A percentile compares a stretch with the other conserved stretches of the same genome.
phyloP scores from a whole-genome alignment of 2,113 vertebrate species.

The Salvelinus sp. region DNA sequence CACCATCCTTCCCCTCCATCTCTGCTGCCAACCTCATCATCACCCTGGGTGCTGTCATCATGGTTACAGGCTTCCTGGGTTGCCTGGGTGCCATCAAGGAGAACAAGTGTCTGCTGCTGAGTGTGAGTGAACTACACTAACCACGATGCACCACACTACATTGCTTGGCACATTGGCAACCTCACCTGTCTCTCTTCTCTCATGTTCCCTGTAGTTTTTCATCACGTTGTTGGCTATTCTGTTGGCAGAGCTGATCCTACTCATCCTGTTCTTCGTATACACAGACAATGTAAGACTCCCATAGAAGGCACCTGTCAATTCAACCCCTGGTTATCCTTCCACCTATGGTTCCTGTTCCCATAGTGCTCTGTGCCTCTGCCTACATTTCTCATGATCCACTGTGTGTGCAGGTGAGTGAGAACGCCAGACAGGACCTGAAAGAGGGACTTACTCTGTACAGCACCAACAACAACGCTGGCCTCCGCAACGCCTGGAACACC shows the following conservation, averaged over 20 bases:
- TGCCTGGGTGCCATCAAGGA: constrained; percentile 98
- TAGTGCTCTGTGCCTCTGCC: background rate
- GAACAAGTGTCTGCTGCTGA: constrained; percentile 97
- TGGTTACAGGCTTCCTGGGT: constrained; percentile 96
- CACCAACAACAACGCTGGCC: constrained; percentile 89
- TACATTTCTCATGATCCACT: constrained; percentile 2
- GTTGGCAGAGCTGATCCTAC: constrained; percentile 89
- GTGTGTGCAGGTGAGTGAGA: constrained; percentile 85
- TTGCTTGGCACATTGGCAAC: too few relatives aligned
- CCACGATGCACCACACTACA: constrained; percentile 10
- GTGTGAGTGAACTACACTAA: constrained; percentile 77
- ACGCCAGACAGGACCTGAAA: constrained; percentile 87
- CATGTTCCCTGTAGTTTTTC: constrained; percentile 84
- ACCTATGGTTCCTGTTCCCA: background rate
- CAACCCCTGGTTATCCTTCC: background rate
- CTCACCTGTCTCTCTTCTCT: constrained; percentile 11
- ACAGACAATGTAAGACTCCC: constrained; percentile 85
- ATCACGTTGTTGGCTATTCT: constrained; percentile 91
- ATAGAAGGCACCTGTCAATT: background rate
- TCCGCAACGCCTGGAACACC: constrained; percentile 94
- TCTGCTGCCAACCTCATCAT: constrained; percentile 97
- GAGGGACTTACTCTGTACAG: constrained; percentile 90
- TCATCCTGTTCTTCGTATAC: constrained; percentile 96
- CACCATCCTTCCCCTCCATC: constrained; percentile 92
- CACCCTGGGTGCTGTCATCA: constrained; percentile 89